Evolutionary conservation across 1,140 invertebrate species (phyloP).

Genomic region (Eufriesea mexicana): DNA sequence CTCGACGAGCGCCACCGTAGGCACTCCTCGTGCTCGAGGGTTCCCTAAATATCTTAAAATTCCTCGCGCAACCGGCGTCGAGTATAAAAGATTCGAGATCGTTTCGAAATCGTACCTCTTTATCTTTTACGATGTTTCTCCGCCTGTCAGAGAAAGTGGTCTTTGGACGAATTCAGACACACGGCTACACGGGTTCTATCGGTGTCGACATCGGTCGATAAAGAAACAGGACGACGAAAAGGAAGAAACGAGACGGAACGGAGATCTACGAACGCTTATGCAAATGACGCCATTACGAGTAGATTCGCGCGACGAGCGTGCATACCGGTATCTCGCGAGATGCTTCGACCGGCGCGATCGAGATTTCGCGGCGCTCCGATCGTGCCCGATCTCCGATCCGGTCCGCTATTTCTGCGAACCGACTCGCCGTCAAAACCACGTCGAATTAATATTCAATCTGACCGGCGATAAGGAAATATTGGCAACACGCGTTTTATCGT

Average conservation of each 20-base stretch:
- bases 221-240: not conserved
- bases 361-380: conserved; percentile 21
- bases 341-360: conserved; percentile 3
- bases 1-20: conserved; percentile 39
- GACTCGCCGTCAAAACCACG: conserved; percentile 29
- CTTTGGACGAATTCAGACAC: not conserved
- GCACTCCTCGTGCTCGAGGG: not conserved
- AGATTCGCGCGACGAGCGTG: not conserved
- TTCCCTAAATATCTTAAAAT: conserved; percentile 13
- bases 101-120: not conserved
- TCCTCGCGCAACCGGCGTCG: not conserved
- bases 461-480: conserved; percentile 65
- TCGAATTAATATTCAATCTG: conserved; percentile 72
- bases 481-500: conserved; percentile 67
- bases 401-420: conserved; percentile 48
- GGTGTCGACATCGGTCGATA: not conserved
- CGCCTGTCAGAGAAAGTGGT: not conserved
- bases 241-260: no score
- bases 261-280: not conserved
- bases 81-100: not conserved
- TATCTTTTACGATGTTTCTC: not conserved
- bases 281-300: not conserved
- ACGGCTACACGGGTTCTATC: no score
- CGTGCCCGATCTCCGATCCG: conserved; percentile 35
- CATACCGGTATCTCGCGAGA: not conserved